Percentiles rank a stretch among this genome's conserved stretches.
phyloP scores from a whole-genome alignment of 2,888 invertebrate genomes.

The Tanytarsus gracilentus region DNA sequence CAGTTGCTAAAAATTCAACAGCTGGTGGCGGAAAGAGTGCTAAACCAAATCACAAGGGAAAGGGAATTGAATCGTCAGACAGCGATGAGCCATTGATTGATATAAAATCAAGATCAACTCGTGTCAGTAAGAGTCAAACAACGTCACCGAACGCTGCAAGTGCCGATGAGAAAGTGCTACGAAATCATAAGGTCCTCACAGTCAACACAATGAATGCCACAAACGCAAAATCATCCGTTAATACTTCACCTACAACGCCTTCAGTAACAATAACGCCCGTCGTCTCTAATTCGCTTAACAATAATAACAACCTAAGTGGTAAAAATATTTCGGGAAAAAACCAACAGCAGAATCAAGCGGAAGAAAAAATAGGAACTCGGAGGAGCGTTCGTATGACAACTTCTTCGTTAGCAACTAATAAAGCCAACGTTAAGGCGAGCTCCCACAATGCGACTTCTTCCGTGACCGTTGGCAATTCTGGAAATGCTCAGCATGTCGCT shows the following conservation, averaged over 20 bases:
- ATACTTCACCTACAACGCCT: conserved; percentile 20
- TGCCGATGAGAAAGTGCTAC: conserved; percentile 18
- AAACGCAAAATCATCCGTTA: conserved; percentile 7
- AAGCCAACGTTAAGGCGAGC: conserved; percentile 21
- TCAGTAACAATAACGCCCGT: conserved; percentile 11
- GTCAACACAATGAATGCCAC: conserved; percentile 15
- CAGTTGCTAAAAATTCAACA: conserved; percentile 32
- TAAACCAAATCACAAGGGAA: neutral
- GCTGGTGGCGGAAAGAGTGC: neutral
- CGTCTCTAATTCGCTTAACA: neutral
- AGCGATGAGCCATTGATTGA: conserved; percentile 73
- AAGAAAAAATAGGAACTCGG: conserved; percentile 49
- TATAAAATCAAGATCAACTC: conserved; percentile 35
- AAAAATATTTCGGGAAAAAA: conserved; percentile 29
- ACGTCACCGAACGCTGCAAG: conserved; percentile 27
- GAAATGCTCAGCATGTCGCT: neutral
- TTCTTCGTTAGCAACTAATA: conserved; percentile 20
- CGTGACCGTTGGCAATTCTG: neutral
- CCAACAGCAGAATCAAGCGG: conserved; percentile 31
- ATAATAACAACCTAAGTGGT: neutral
- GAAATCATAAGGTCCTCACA: conserved; percentile 28
- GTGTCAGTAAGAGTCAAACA: conserved; percentile 29
- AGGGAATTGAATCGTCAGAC: conserved; percentile 62
- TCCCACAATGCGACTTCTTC: conserved; percentile 11
- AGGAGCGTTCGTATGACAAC: conserved; percentile 45